These are phyloP conservation scores for Alaudala cheleensis DNA, from an alignment of 2,113 vertebrate species.

Conservation along the genomic window DNA sequence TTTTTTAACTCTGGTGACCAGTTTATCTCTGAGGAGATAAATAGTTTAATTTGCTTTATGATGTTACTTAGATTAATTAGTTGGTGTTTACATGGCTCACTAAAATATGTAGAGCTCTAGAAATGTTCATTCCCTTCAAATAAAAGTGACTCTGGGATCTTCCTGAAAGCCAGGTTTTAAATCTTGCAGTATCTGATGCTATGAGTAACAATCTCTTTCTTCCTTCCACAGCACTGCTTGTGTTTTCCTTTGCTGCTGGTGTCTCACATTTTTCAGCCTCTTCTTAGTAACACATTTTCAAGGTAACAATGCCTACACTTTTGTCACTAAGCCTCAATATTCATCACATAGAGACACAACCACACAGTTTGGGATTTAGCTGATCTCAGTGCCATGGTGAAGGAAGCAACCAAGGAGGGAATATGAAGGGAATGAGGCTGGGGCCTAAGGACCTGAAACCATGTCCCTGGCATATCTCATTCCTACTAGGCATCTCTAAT, in stretches of 20 bases:
- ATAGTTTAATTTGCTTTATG: background rate
- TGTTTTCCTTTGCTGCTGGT: background rate
- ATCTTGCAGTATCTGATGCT: background rate
- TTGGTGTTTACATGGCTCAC: background rate
- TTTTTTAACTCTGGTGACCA: background rate
- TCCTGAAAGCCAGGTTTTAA: background rate
- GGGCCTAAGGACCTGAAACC: background rate
- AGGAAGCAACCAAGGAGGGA: background rate
- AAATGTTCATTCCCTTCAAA: background rate
- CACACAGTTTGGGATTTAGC: background rate
- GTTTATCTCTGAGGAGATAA: constrained; percentile 26
- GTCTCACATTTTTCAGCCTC: background rate
- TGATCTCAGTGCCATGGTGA: background rate
- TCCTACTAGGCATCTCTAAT: background rate
- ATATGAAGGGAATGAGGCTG: background rate
- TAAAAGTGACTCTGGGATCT: background rate
- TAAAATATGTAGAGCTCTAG: background rate
- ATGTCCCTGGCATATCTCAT: background rate
- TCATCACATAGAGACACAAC: background rate
- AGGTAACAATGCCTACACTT: background rate
- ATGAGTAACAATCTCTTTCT: background rate
- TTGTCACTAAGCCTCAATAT: background rate
- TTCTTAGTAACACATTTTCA: constrained; percentile 41
- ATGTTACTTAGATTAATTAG: constrained; percentile 12
- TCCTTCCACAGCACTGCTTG: background rate